Evolutionary conservation across 2,113 vertebrate genomes (phyloP).

Genomic region (Oncorhynchus nerka): DNA sequence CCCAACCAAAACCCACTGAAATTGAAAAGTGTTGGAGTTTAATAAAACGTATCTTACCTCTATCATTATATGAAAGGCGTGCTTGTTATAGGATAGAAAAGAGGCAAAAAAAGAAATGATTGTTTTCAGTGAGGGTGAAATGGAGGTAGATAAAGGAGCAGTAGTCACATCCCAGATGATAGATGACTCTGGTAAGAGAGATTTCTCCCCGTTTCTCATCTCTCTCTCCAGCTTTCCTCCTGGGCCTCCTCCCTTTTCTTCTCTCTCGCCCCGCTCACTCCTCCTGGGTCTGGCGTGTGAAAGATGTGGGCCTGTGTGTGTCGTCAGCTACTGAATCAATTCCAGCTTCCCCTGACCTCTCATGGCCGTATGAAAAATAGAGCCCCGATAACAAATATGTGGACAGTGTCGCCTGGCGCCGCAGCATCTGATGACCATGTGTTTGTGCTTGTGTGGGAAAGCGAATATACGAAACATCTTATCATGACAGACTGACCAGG

Average conservation of each 20-base stretch:
- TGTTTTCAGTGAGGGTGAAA: slow-evolving; percentile 76
- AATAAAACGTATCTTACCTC: slow-evolving; percentile 93
- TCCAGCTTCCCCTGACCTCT: slow-evolving; percentile 52
- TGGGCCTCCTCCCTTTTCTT: no score
- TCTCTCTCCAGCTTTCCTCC: not conserved
- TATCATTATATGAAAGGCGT: slow-evolving; percentile 99
- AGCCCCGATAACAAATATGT: slow-evolving; percentile 51
- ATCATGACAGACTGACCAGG: no score
- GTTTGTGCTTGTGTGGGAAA: no score
- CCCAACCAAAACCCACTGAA: slow-evolving; percentile 24
- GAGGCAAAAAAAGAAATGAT: slow-evolving; percentile 83
- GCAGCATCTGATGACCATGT: not conserved
- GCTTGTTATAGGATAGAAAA: slow-evolving; percentile 80
- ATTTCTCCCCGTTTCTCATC: not conserved
- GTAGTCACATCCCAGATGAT: slow-evolving; percentile 25
- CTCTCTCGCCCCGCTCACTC: not conserved
- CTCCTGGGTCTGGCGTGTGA: not conserved
- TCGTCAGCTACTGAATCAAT: slow-evolving; percentile 50
- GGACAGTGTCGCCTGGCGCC: not conserved
- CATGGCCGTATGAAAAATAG: slow-evolving; percentile 47
- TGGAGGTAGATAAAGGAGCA: slow-evolving; percentile 52
- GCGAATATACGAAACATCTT: no score
- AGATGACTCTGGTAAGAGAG: not conserved
- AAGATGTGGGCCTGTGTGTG: not conserved
- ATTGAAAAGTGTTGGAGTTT: slow-evolving; percentile 50